Evolutionary conservation across 2,797 vertebrate genomes (phyloP), one percentile per base, ranked within the genome.

Genomic region (Zenarchopterus dispar): DNA sequence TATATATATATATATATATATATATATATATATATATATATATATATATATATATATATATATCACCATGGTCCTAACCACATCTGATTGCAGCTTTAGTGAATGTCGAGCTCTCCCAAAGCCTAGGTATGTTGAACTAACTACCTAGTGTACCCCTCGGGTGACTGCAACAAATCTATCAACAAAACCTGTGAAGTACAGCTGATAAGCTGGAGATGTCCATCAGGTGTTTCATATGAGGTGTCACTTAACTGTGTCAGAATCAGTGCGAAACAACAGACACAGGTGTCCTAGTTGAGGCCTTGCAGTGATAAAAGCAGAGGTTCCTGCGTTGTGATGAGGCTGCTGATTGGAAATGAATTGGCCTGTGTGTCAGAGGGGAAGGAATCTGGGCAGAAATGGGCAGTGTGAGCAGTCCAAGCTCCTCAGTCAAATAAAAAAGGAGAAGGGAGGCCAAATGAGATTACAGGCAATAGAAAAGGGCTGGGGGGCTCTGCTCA

Each of bases 401-500:
- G 86, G 88, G 87, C 91, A 91, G 87, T 74, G 84, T 84, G 86
- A 92, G 88, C 88, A 80, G 85, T 89, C 80, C 88, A 85, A 88
- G 87, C 86, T 85, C 84, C 88, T 82, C 86, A 70, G 85, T 91
- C 87, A 94, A 89, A 91, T 88, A 88, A 90, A 88, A 88, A 91
- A 87, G 82, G 86, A 91, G 87, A 91, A 82, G 75, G 89, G 83
- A 94, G 92, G 92, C 93, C 91, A 95, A 97, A 95, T 96, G 93
- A 95, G 95, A 95, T 95, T 94, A 94, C 93, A 94, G 86, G 84
- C 91, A 91, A 92, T 93, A 95, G 95, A 96, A 94, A 94, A 91
- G 91, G 90, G 84, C 87, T 86, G 84, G 93, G 93, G 92, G 94
- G 94, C 93, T 94, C 95, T 91, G 94, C 92, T 94, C 93, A 95